These are phyloP conservation scores for Diarsia brunnea DNA, from an alignment of 2,888 invertebrate species.

Conservation along the genomic window DNA sequence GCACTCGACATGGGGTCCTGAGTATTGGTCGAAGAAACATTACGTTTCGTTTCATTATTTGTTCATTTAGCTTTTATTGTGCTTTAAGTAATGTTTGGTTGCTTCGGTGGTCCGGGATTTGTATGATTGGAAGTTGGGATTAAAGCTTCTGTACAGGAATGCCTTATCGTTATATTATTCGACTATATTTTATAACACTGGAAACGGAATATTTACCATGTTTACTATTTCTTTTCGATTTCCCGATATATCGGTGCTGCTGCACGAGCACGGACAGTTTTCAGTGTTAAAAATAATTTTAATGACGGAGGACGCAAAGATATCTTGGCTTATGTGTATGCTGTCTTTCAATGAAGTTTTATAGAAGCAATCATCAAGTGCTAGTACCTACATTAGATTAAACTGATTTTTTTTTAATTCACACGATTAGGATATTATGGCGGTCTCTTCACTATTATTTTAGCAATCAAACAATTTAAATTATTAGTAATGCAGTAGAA, in stretches of 20 bases:
- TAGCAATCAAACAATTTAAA: neutral
- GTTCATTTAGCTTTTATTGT: conserved; percentile 19
- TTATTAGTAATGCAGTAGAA: too few species aligned
- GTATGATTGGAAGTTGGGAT: neutral
- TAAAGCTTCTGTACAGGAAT: neutral
- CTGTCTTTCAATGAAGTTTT: too few species aligned
- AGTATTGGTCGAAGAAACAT: conserved; percentile 44
- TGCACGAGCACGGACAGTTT: too few species aligned
- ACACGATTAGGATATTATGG: neutral
- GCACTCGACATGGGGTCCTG: conserved; percentile 60
- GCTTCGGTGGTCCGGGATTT: conserved; percentile 17
- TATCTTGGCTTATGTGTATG: too few species aligned
- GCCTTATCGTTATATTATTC: neutral
- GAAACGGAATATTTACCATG: too few species aligned
- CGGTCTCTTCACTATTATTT: too few species aligned
- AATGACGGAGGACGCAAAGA: too few species aligned
- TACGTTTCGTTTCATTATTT: conserved; percentile 32
- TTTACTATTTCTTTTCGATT: too few species aligned
- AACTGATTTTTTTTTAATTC: neutral
- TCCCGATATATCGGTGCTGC: too few species aligned
- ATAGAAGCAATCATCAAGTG: neutral
- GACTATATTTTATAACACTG: too few species aligned
- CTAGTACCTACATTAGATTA: neutral
- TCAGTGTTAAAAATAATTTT: too few species aligned
- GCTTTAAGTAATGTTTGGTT: conserved; percentile 9